A percentile compares a stretch with the other conserved stretches of the same genome.
These are phyloP conservation scores for Botia almorhae DNA, from an alignment of 2,797 vertebrate genomes.

Conservation along the genomic window DNA sequence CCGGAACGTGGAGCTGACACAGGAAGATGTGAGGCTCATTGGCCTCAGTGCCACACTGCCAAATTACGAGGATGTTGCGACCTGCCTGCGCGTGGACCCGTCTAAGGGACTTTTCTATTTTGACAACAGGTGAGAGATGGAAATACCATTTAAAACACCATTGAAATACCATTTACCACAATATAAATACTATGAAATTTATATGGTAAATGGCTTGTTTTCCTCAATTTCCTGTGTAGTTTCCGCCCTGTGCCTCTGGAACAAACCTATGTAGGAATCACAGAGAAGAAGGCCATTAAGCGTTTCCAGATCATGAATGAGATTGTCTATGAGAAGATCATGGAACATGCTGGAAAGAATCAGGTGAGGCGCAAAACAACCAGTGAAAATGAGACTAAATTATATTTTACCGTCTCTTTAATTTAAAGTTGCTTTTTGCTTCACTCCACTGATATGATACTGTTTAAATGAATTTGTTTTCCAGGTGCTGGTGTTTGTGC, in stretches of 20 bases:
- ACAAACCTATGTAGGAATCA: constrained; percentile 97
- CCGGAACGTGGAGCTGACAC: constrained; percentile 95
- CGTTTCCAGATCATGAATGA: constrained; percentile 99
- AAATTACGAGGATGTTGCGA: constrained; percentile 97
- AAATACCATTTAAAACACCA: not conserved
- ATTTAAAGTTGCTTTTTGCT: too few species aligned
- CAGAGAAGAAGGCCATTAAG: constrained; percentile 98
- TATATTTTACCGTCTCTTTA: not conserved
- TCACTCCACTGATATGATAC: not conserved
- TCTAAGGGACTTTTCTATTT: constrained; percentile 94
- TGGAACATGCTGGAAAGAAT: constrained; percentile 99
- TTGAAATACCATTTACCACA: too few species aligned
- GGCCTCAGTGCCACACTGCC: constrained; percentile 96
- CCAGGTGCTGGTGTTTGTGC: constrained; percentile 96
- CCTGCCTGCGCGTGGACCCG: constrained; percentile 92
- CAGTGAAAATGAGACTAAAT: not conserved
- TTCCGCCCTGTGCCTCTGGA: constrained; percentile 96
- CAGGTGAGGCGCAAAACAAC: constrained; percentile 78
- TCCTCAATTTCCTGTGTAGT: constrained; percentile 67
- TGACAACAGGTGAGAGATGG: constrained; percentile 83
- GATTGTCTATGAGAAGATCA: constrained; percentile 98
- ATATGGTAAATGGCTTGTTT: not conserved
- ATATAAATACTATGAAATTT: not conserved
- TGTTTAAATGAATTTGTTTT: not conserved
- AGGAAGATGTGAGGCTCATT: constrained; percentile 94